Conservation (phyloP, 2,888 invertebrate genomes). For the Dryobotodes eremita region DNA sequence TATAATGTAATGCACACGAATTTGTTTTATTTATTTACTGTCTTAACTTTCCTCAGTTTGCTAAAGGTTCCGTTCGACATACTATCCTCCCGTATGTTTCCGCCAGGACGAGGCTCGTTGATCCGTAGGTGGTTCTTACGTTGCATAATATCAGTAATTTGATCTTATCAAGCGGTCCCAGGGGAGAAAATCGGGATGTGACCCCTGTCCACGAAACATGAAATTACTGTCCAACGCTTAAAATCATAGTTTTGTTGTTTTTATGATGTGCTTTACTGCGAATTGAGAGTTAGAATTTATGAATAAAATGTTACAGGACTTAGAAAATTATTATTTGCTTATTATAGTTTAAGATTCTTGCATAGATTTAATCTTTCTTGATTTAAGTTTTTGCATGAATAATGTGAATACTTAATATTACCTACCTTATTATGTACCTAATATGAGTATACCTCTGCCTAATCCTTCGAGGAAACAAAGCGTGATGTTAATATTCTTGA, state of each 20-base stretch:
- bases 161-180: slow-evolving; percentile 79
- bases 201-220: slow-evolving; percentile 71
- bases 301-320: neutral
- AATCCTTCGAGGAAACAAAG: neutral
- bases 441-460: neutral
- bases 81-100: slow-evolving; percentile 56
- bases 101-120: slow-evolving; percentile 64
- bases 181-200: slow-evolving; percentile 78
- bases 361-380: too few species aligned
- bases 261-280: slow-evolving; percentile 43
- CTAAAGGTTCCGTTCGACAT: neutral
- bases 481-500: neutral
- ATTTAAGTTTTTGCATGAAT: neutral
- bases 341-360: neutral
- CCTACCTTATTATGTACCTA: neutral
- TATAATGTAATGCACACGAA: too few species aligned
- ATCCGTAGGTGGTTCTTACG: slow-evolving; percentile 78
- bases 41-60: neutral
- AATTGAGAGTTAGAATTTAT: slow-evolving; percentile 27
- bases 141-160: slow-evolving; percentile 84
- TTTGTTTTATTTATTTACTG: neutral
- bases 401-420: neutral
- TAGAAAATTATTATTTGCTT: neutral
- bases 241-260: slow-evolving; percentile 45
- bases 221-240: slow-evolving; percentile 71